These are phyloP conservation scores for Cryptus armator DNA, from an alignment of 2,888 invertebrate genomes.

Conservation along the genomic window DNA sequence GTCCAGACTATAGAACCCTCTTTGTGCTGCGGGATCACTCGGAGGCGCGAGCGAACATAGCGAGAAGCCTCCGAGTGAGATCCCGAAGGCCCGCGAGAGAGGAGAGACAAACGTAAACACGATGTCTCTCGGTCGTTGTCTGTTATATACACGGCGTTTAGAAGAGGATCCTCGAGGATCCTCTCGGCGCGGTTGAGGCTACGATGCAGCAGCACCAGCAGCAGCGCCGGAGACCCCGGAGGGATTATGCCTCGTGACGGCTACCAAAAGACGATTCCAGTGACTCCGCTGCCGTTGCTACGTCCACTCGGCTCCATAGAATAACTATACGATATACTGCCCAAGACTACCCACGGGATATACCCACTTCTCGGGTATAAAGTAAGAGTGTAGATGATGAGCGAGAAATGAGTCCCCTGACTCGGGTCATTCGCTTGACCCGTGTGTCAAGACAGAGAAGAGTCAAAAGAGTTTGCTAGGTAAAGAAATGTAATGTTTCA, in stretches of 20 bases:
- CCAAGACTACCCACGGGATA: slow-evolving; percentile 55
- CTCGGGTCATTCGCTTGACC: slow-evolving; percentile 46
- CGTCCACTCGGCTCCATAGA: slow-evolving; percentile 56
- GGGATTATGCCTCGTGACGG: slow-evolving; percentile 63
- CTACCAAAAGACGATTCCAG: slow-evolving; percentile 64
- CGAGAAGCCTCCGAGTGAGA: slow-evolving; percentile 64
- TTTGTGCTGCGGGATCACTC: slow-evolving; percentile 77
- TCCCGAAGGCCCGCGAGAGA: slow-evolving; percentile 63
- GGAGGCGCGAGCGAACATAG: slow-evolving; percentile 72
- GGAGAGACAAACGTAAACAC: slow-evolving; percentile 84
- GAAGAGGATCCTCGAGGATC: slow-evolving; percentile 74
- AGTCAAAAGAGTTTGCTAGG: slow-evolving; percentile 10
- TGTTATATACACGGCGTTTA: slow-evolving; percentile 64
- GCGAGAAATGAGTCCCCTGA: slow-evolving; percentile 21
- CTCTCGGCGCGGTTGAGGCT: slow-evolving; percentile 35
- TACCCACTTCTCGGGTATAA: slow-evolving; percentile 56
- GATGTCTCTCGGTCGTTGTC: slow-evolving; percentile 64
- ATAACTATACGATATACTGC: slow-evolving; percentile 45
- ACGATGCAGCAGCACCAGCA: slow-evolving; percentile 44
- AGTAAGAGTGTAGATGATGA: slow-evolving; percentile 31
- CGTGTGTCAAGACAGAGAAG: slow-evolving; percentile 25
- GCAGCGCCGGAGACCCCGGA: slow-evolving; percentile 26
- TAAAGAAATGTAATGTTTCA: neutral
- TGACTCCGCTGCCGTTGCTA: slow-evolving; percentile 37
- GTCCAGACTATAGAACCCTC: slow-evolving; percentile 83